A percentile compares a stretch with the other conserved stretches of the same genome.
Conservation (phyloP, 2,888 invertebrate genomes). For the Noctua fimbriata region DNA sequence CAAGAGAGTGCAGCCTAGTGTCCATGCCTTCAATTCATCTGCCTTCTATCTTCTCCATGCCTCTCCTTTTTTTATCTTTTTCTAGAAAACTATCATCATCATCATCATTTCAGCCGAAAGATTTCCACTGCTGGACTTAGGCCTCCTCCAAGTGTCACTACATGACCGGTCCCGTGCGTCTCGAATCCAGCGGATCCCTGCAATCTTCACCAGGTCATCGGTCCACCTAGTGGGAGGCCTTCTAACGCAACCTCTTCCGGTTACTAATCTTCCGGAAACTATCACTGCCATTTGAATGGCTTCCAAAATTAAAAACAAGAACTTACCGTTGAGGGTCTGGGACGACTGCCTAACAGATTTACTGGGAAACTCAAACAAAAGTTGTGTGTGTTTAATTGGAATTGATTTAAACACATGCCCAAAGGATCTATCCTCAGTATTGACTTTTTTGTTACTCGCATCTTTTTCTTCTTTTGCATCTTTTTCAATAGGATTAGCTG, state of each 20-base stretch:
- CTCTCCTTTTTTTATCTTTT: neutral
- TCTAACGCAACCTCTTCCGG: no score
- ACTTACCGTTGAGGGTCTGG: slow-evolving; percentile 21
- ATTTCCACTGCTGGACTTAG: no score
- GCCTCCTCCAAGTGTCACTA: no score
- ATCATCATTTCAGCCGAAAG: no score
- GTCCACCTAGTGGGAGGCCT: no score
- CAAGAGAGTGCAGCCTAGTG: neutral
- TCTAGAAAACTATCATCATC: neutral
- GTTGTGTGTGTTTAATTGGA: neutral
- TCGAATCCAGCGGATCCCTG: no score
- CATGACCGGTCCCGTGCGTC: no score
- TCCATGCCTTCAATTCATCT: neutral
- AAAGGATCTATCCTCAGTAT: neutral
- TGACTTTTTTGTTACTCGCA: no score
- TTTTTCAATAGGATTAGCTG: neutral
- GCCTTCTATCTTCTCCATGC: neutral
- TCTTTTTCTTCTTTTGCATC: no score
- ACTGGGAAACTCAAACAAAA: neutral
- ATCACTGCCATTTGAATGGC: neutral
- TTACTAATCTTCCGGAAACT: no score
- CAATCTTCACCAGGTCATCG: no score
- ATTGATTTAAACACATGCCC: neutral
- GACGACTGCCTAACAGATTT: slow-evolving; percentile 14
- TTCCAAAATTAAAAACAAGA: neutral